Evolutionary conservation across 2,113 vertebrate species (phyloP).

Genomic region (Condylura cristata): DNA sequence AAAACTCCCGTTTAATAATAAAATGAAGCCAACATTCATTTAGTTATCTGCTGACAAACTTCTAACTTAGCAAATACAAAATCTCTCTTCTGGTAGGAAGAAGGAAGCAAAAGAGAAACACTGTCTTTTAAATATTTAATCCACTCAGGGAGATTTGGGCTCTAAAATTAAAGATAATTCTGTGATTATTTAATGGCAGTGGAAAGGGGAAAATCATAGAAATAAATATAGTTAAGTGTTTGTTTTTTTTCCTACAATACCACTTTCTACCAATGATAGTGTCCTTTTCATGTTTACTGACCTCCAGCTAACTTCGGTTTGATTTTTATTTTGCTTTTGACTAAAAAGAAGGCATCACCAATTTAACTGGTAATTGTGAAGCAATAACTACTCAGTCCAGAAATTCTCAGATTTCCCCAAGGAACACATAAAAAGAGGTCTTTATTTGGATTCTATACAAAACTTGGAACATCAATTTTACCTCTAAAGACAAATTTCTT

Average conservation of each 20-base stretch:
- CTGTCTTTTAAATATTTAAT: constrained; percentile 30
- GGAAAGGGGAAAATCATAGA: neutral
- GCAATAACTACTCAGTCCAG: neutral
- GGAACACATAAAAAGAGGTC: neutral
- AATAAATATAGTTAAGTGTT: neutral
- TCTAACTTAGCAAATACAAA: neutral
- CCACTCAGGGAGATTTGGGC: neutral
- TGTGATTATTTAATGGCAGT: neutral
- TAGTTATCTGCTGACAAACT: neutral
- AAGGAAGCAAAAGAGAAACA: neutral
- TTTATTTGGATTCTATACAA: neutral
- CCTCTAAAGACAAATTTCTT: constrained; percentile 88
- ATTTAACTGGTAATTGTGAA: neutral
- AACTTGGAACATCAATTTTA: constrained; percentile 63
- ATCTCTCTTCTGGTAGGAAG: neutral
- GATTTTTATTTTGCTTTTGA: constrained; percentile 18
- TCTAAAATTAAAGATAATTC: constrained; percentile 20
- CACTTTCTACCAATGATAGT: neutral
- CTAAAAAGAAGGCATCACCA: neutral
- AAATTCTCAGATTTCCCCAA: constrained; percentile 15
- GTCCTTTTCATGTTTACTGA: neutral
- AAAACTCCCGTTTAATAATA: neutral
- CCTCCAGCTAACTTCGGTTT: neutral
- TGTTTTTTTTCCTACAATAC: neutral
- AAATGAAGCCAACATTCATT: neutral